Evolutionary conservation across 2,888 invertebrate genomes (phyloP).

Genomic region (Amorpha juglandis): DNA sequence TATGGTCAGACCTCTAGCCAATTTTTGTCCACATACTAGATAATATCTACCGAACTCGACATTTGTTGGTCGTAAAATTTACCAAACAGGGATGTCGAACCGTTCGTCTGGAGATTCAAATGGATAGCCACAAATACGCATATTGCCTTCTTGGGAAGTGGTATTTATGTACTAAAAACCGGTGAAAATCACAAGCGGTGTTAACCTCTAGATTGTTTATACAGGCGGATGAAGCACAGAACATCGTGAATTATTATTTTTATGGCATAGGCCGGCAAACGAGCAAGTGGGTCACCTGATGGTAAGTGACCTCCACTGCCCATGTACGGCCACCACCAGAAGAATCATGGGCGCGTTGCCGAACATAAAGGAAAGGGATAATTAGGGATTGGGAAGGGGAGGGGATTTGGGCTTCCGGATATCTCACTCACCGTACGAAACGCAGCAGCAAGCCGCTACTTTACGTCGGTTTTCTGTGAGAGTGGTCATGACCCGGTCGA

Average conservation of each 20-base stretch:
- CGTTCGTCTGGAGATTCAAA: slow-evolving; percentile 8
- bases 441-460: too few species aligned
- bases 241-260: neutral
- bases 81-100: slow-evolving; percentile 17
- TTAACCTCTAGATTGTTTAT: neutral
- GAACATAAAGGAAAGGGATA: too few species aligned
- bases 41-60: slow-evolving; percentile 2
- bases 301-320: too few species aligned
- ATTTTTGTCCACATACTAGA: neutral
- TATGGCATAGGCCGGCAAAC: too few species aligned
- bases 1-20: neutral
- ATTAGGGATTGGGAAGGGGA: too few species aligned
- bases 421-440: too few species aligned
- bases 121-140: slow-evolving; percentile 10
- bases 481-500: too few species aligned
- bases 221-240: neutral
- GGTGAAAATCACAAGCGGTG: neutral
- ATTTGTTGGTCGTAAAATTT: slow-evolving; percentile 24
- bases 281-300: too few species aligned
- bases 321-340: too few species aligned
- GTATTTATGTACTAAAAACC: slow-evolving; percentile 12
- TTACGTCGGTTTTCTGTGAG: too few species aligned
- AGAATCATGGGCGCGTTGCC: too few species aligned
- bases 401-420: too few species aligned
- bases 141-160: slow-evolving; percentile 3